Percentiles rank a stretch among this genome's conserved stretches.
These are phyloP conservation scores for Oryzias dopingdopingensis DNA, from an alignment of 2,797 vertebrate species.

Conservation along the genomic window DNA sequence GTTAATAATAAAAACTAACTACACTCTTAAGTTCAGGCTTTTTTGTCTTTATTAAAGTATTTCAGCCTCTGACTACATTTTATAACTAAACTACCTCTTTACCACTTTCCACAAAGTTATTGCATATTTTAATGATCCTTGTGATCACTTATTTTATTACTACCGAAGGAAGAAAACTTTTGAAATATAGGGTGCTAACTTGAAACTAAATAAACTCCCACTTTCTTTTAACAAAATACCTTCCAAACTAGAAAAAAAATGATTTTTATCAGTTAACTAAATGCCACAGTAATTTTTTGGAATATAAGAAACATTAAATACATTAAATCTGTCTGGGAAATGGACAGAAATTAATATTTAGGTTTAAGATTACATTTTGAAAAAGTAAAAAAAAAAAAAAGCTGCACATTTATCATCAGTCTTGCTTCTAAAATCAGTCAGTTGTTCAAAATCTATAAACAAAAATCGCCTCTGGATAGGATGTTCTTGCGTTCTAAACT, in stretches of 20 bases:
- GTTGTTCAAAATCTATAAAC: constrained; percentile 23
- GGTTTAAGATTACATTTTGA: constrained; percentile 5
- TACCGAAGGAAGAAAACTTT: no score
- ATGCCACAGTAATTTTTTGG: no score
- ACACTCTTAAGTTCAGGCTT: constrained; percentile 48
- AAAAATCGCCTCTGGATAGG: constrained; percentile 45
- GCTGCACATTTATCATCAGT: not conserved
- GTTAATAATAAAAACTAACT: constrained; percentile 49
- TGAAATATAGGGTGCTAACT: no score
- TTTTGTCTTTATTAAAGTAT: constrained; percentile 41
- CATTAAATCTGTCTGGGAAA: constrained; percentile 7
- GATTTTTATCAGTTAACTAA: no score
- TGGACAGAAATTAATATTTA: constrained; percentile 4
- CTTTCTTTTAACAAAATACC: no score
- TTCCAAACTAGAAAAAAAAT: no score
- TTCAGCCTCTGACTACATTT: not conserved
- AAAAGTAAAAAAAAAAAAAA: not conserved
- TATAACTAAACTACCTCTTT: not conserved
- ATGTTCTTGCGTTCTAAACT: constrained; percentile 8
- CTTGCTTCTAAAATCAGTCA: not conserved
- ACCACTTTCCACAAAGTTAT: no score
- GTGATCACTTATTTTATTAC: no score
- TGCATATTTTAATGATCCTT: no score
- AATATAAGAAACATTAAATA: not conserved
- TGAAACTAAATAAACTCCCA: no score